These are phyloP conservation scores for Choristoneura rosaceana DNA, from an alignment of 2,888 invertebrate genomes.

Conservation along the genomic window DNA sequence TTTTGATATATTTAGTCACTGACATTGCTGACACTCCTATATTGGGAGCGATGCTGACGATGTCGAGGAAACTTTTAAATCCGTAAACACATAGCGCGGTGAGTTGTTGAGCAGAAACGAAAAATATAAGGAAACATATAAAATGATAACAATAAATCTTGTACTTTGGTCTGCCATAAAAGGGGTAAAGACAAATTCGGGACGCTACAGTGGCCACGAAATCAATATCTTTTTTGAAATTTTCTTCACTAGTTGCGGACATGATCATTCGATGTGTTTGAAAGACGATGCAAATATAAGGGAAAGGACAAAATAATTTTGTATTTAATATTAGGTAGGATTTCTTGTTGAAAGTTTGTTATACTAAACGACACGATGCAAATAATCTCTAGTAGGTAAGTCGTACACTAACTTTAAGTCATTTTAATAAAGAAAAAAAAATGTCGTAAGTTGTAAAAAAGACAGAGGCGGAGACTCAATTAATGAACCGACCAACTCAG, in stretches of 20 bases:
- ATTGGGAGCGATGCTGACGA: constrained; percentile 72
- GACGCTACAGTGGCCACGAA: constrained; percentile 58
- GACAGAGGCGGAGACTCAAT: constrained; percentile 1
- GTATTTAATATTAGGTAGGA: neutral
- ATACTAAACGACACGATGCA: neutral
- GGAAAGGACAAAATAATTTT: neutral
- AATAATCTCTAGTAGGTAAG: neutral
- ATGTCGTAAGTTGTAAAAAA: constrained; percentile 26
- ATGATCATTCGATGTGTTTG: constrained; percentile 4
- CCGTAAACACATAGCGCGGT: constrained; percentile 58
- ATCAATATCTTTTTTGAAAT: constrained; percentile 59
- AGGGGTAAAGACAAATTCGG: constrained; percentile 67
- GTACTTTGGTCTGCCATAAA: constrained; percentile 55
- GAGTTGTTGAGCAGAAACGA: constrained; percentile 62
- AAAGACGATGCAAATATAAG: neutral
- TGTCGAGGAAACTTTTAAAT: constrained; percentile 63
- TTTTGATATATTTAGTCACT: constrained; percentile 63
- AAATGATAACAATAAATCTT: constrained; percentile 53
- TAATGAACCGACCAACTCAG: neutral
- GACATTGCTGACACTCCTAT: constrained; percentile 69
- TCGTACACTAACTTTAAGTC: neutral
- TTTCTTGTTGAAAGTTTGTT: neutral
- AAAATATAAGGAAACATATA: constrained; percentile 52
- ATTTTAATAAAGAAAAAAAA: neutral
- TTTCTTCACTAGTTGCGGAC: constrained; percentile 48